phyloP scores from a whole-genome alignment of 2,113 vertebrate species.

The Peromyscus leucopus region DNA sequence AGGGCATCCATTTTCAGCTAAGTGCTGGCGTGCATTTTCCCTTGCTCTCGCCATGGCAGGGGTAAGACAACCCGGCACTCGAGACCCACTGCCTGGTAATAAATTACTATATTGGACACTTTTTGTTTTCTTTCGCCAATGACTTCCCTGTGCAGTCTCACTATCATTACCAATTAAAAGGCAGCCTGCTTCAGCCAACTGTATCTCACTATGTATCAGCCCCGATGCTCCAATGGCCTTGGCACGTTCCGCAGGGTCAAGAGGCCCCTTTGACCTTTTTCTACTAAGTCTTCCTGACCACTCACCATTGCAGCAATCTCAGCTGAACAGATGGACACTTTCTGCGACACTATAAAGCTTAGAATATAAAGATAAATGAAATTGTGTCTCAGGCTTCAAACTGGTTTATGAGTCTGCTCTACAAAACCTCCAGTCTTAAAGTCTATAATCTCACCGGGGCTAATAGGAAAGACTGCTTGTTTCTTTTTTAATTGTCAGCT shows the following conservation, averaged over 20 bases:
- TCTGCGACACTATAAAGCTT: slow-evolving; percentile 86
- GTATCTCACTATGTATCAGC: slow-evolving; percentile 87
- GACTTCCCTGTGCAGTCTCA: slow-evolving; percentile 86
- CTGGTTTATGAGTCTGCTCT: slow-evolving; percentile 82
- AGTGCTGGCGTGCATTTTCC: slow-evolving; percentile 89
- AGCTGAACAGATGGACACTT: slow-evolving; percentile 93
- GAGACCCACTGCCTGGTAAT: slow-evolving; percentile 89
- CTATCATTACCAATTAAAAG: slow-evolving; percentile 91
- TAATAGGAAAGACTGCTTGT: neutral
- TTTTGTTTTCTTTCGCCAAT: slow-evolving; percentile 90
- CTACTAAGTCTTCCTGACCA: slow-evolving; percentile 88
- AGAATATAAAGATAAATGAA: slow-evolving; percentile 90
- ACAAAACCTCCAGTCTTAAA: slow-evolving; percentile 71
- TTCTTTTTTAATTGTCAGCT: slow-evolving; percentile 33
- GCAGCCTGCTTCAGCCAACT: slow-evolving; percentile 81
- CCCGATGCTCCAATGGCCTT: slow-evolving; percentile 84
- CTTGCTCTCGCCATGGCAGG: slow-evolving; percentile 89
- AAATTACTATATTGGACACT: slow-evolving; percentile 91
- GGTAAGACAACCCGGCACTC: slow-evolving; percentile 86
- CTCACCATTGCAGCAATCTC: slow-evolving; percentile 89
- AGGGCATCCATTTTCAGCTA: slow-evolving; percentile 88
- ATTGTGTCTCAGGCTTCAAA: slow-evolving; percentile 82
- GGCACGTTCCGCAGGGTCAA: slow-evolving; percentile 87
- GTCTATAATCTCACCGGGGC: neutral
- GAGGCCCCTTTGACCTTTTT: slow-evolving; percentile 90